Percentiles rank a stretch among this genome's conserved stretches.
Conservation (phyloP, 2,797 vertebrate species). For the Tiaroga cobitis region DNA sequence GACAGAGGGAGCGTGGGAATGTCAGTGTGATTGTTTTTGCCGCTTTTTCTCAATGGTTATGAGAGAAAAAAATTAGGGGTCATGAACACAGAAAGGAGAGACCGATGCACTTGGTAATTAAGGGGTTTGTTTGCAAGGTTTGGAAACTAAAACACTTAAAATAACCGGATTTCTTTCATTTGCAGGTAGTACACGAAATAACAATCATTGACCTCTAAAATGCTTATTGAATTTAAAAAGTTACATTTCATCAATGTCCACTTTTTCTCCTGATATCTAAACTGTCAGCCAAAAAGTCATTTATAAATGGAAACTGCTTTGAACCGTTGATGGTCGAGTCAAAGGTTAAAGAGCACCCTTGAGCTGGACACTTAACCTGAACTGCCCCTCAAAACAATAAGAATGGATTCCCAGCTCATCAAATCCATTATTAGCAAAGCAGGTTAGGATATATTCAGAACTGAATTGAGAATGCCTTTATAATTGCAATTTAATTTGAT, state of each 20-base stretch:
- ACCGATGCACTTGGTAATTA: conserved; percentile 47
- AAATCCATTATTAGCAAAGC: conserved; percentile 9
- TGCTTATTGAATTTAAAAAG: not conserved
- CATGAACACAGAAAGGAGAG: conserved; percentile 45
- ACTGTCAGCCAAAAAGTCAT: not conserved
- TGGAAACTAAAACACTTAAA: conserved; percentile 42
- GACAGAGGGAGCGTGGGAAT: conserved; percentile 43
- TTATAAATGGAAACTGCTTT: conserved; percentile 33
- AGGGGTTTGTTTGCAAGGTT: conserved; percentile 29
- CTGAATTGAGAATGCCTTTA: not conserved
- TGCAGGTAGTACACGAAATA: not conserved
- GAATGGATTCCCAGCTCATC: conserved; percentile 22
- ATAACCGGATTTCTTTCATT: not conserved
- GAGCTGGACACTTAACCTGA: conserved; percentile 46
- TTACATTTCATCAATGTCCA: not conserved
- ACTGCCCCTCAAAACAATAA: conserved; percentile 31
- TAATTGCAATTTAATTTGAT: not conserved
- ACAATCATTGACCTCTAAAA: not conserved
- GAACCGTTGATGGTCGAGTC: conserved; percentile 44
- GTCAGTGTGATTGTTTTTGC: conserved; percentile 44
- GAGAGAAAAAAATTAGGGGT: conserved; percentile 48
- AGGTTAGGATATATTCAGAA: not conserved
- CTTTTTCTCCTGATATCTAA: conserved; percentile 13
- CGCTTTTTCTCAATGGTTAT: conserved; percentile 44
- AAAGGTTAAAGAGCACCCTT: conserved; percentile 54